Percentiles rank a stretch among this genome's conserved stretches.
These are phyloP conservation scores for western clawed frog (Xenopus tropicalis) DNA, from an alignment of 2,113 vertebrate genomes.

Conservation along the genomic window DNA sequence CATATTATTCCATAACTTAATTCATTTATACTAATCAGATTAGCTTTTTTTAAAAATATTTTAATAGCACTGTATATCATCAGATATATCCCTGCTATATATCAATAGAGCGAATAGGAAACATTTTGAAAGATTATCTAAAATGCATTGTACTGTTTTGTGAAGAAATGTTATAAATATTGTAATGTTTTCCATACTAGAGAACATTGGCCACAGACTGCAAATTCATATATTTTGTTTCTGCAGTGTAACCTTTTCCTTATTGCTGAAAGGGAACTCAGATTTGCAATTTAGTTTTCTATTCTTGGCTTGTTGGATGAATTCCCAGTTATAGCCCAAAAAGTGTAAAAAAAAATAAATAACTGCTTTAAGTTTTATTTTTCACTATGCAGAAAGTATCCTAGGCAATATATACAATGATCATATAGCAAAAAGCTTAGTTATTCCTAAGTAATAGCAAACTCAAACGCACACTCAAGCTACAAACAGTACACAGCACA, in stretches of 20 bases:
- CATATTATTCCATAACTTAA: too few species aligned
- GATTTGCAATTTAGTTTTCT: constrained; percentile 35
- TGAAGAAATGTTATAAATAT: not conserved
- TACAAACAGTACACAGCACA: too few species aligned
- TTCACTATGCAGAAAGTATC: constrained; percentile 12
- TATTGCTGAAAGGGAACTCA: constrained; percentile 22
- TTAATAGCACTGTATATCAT: too few species aligned
- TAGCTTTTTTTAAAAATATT: too few species aligned
- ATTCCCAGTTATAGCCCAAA: constrained; percentile 27
- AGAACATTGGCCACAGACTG: not conserved
- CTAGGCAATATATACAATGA: constrained; percentile 1
- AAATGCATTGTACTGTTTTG: not conserved
- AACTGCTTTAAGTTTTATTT: constrained; percentile 2
- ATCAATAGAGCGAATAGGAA: too few species aligned
- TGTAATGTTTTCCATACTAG: not conserved
- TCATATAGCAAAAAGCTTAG: not conserved
- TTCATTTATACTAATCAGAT: too few species aligned
- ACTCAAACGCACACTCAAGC: too few species aligned
- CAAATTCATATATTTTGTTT: not conserved
- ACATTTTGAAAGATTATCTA: too few species aligned
- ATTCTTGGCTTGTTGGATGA: constrained; percentile 27
- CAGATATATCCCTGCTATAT: too few species aligned
- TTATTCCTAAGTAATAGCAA: too few species aligned
- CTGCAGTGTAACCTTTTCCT: constrained; percentile 14
- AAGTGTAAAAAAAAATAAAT: constrained; percentile 17